phyloP scores from a whole-genome alignment of 2,888 invertebrate genomes.

The Gandaritis pyraliata region DNA sequence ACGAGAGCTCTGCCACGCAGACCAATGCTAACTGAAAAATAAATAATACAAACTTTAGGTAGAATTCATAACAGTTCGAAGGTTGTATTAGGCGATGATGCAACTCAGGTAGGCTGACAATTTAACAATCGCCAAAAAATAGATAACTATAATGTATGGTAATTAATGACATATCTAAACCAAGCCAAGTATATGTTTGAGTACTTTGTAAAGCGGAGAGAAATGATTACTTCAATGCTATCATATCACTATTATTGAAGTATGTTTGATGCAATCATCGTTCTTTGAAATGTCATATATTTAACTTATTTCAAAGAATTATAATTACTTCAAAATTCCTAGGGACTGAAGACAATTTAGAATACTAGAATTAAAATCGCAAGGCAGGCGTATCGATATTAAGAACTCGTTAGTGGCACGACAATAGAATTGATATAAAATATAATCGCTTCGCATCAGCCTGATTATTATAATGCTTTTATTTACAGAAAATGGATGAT shows the following conservation, averaged over 20 bases:
- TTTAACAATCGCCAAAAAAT: no score
- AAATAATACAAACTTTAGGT: constrained; percentile 8
- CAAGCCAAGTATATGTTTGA: no score
- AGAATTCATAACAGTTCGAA: no score
- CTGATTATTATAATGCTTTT: constrained; percentile 24
- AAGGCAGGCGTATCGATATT: constrained; percentile 25
- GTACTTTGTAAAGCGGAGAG: no score
- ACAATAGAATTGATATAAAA: constrained; percentile 36
- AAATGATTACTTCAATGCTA: no score
- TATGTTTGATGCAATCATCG: no score
- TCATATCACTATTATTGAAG: no score
- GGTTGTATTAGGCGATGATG: no score
- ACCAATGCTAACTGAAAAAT: constrained; percentile 67
- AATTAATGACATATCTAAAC: no score
- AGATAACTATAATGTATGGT: not conserved
- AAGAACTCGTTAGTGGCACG: constrained; percentile 34
- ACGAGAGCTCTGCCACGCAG: constrained; percentile 68
- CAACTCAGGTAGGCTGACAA: no score
- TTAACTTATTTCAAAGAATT: no score
- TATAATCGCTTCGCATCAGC: constrained; percentile 34
- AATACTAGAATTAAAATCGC: constrained; percentile 28
- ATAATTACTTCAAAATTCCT: not conserved
- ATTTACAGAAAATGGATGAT: constrained; percentile 10
- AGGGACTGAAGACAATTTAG: not conserved
- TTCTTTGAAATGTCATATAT: no score